Base-by-base conservation (phyloP, 2,797 vertebrate species). In the Tenualosa ilisha region DNA sequence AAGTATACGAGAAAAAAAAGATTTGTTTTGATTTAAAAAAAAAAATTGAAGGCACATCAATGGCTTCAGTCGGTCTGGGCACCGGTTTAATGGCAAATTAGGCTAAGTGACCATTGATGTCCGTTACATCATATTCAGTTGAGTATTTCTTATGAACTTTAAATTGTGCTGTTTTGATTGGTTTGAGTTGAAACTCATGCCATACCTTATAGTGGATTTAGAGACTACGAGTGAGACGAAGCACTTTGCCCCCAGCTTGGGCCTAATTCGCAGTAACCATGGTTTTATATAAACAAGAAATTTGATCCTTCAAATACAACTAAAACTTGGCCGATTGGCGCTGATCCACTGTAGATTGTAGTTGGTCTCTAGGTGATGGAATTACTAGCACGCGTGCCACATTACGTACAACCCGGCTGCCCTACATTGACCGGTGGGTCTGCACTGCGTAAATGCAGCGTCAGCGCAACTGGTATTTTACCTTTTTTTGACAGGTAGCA, bases 401-500 rank as follows among this genome's bases (percentile, higher is more conserved):
- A 40, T 43, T 79, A 37, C 15, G 15, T 43, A 22, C 72, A 79
- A 37, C 37, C 17, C 20, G 20, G 20, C 72, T 79, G 72, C 72
- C 40, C 37, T 20, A 79, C 72, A 79, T 43, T 79, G 17, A n/a
- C 65, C 15, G 13, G 40, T 63, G 9, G 37, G 37, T 46, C 13
- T 24, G 40, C 12, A 63, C 83, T 56, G 59, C 84, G 82, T 49
- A 63, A 83, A 72, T 86, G 86, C 82, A 65, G 50, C 65, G 84
- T 87, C 84, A 84, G 87, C 85, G 49, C 83, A 85, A 85, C 51
- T 86, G 75, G 49, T 56, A 31, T 59, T 53, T 53, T 20, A 88
- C 46, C 72, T 31, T 87, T 87, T 88, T 89, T 88, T 88, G 82
- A 84, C 83, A 65, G 83, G 86, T 88, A 81, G 83, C 72, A 79